phyloP scores from a whole-genome alignment of 2,888 invertebrate genomes.

The Clusia tigrina region DNA sequence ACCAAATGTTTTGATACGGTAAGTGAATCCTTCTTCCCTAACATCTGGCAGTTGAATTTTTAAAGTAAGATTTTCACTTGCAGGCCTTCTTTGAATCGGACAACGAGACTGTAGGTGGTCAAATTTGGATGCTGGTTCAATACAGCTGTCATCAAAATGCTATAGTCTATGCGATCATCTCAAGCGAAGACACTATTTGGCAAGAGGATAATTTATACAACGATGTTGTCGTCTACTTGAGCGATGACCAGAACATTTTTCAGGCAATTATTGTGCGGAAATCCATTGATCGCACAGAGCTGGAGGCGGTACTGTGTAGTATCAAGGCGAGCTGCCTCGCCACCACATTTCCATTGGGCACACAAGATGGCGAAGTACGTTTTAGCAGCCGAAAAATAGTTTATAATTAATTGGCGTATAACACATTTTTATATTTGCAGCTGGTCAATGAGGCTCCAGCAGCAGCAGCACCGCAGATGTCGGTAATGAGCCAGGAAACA shows the following conservation, averaged over 20 bases:
- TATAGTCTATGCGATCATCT: conserved; percentile 46
- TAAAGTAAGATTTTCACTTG: too few species aligned
- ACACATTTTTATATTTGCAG: too few species aligned
- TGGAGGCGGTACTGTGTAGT: not conserved
- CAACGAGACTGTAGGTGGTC: too few species aligned
- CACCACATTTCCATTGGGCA: not conserved
- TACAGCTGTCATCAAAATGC: conserved; percentile 45
- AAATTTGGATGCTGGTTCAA: conserved; percentile 49
- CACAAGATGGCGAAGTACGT: not conserved
- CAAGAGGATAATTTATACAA: conserved; percentile 45
- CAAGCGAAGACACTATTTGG: conserved; percentile 44
- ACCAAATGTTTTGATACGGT: conserved; percentile 43
- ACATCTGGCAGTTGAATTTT: too few species aligned
- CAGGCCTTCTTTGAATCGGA: too few species aligned
- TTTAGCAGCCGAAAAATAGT: too few species aligned
- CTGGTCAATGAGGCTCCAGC: too few species aligned
- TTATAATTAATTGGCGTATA: too few species aligned
- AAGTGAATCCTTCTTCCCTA: too few species aligned
- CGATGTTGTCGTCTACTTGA: conserved; percentile 50
- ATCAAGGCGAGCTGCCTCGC: not conserved
- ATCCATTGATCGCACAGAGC: not conserved
- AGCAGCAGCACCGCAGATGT: too few species aligned
- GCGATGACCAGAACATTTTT: not conserved
- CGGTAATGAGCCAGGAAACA: too few species aligned
- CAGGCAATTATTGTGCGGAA: not conserved